Evolutionary conservation across 1,140 invertebrate genomes (phyloP).

Genomic region (Diuraphis noxia): DNA sequence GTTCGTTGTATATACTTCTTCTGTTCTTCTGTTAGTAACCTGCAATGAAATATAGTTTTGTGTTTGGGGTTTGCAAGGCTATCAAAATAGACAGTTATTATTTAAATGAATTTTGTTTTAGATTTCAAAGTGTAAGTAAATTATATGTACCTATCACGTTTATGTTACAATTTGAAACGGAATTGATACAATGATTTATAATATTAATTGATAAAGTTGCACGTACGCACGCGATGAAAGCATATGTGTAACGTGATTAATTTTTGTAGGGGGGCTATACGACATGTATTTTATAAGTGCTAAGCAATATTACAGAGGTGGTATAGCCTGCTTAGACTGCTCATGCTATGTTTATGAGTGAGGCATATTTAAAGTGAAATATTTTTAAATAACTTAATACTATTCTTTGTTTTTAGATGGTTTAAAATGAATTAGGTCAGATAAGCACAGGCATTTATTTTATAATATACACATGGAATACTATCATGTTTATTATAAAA

Average conservation of each 20-base stretch:
- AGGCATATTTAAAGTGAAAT: not conserved
- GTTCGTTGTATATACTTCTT: not conserved
- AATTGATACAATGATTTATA: not conserved
- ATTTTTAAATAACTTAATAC: not conserved
- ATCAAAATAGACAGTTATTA: slow-evolving; percentile 21
- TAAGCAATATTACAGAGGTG: too few species aligned
- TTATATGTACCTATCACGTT: not conserved
- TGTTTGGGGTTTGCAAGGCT: not conserved
- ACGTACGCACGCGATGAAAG: not conserved
- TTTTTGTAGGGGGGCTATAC: too few species aligned
- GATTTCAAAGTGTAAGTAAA: not conserved
- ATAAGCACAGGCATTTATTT: too few species aligned
- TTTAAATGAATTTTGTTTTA: slow-evolving; percentile 1
- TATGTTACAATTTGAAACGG: not conserved
- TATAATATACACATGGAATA: too few species aligned
- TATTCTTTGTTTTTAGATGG: not conserved
- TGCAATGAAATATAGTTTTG: not conserved
- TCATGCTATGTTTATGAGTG: too few species aligned
- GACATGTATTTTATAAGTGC: too few species aligned
- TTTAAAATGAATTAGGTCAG: not conserved
- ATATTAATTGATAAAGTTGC: not conserved
- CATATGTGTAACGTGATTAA: too few species aligned
- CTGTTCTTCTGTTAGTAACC: slow-evolving; percentile 1
- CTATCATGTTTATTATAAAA: too few species aligned
- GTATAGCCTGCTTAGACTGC: too few species aligned